Evolutionary conservation across 2,797 vertebrate genomes (phyloP).

Genomic region (Megalops cyprinoides): DNA sequence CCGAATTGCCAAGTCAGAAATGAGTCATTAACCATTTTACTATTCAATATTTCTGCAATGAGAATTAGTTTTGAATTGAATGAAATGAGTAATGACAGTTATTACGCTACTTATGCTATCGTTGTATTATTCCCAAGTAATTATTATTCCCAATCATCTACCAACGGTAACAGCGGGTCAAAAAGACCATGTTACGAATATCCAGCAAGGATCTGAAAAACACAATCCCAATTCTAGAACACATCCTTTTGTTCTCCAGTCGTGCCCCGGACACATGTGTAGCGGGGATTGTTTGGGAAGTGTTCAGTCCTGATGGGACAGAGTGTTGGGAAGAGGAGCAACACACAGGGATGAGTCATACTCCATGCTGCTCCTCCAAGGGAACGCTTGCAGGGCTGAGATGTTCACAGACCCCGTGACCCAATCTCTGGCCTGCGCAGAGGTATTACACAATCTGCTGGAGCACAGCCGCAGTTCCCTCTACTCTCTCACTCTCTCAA

Average conservation of each 20-base stretch:
- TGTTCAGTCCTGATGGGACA: neutral
- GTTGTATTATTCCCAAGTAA: neutral
- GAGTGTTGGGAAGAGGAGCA: neutral
- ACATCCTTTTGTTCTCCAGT: too few relatives aligned
- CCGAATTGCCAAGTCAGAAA: neutral
- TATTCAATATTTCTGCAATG: neutral
- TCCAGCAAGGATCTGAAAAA: too few relatives aligned
- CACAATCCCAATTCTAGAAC: too few relatives aligned
- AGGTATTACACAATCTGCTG: constrained; percentile 31
- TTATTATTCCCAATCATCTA: too few relatives aligned
- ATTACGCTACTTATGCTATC: neutral
- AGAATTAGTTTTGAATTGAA: neutral
- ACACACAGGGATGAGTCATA: constrained; percentile 20
- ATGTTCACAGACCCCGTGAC: constrained; percentile 42
- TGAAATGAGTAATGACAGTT: neutral
- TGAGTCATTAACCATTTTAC: neutral
- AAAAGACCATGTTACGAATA: too few relatives aligned
- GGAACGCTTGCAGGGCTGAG: constrained; percentile 5
- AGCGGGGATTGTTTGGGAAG: neutral
- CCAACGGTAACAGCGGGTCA: too few relatives aligned
- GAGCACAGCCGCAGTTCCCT: neutral
- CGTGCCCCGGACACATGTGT: too few relatives aligned
- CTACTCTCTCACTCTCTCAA: neutral
- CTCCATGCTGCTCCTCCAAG: constrained; percentile 17
- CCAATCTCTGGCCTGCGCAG: constrained; percentile 52